phyloP scores from a whole-genome alignment of 2,888 invertebrate species.

The Melangyna quadrimaculata region DNA sequence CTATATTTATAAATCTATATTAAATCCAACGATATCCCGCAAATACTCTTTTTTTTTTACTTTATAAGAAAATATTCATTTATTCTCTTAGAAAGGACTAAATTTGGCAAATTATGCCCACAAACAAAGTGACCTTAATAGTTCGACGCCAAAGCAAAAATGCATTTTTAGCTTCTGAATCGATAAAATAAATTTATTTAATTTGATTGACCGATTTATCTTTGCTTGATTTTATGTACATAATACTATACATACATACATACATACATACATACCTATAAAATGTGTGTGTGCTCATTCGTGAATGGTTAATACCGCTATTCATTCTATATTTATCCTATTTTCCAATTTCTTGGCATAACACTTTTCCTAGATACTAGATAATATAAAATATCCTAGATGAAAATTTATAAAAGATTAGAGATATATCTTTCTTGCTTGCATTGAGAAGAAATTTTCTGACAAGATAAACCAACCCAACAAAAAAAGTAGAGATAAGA shows the following conservation, averaged over 20 bases:
- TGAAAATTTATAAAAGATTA: conserved; percentile 20
- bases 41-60: not conserved
- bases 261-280: no score
- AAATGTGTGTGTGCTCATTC: conserved; percentile 1
- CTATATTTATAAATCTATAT: not conserved
- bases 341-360: conserved; percentile 14
- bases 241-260: no score
- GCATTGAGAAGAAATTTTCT: conserved; percentile 49
- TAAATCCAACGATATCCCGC: not conserved
- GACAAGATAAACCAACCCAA: conserved; percentile 68
- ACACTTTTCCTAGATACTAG: not conserved
- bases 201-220: conserved; percentile 19
- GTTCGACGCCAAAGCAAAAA: not conserved
- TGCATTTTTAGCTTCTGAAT: not conserved
- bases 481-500: conserved; percentile 23
- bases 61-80: not conserved
- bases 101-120: conserved; percentile 2
- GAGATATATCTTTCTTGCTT: conserved; percentile 29
- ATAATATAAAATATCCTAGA: no score
- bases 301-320: conserved; percentile 22
- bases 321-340: not conserved
- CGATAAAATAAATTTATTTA: conserved; percentile 23
- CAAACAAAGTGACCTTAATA: not conserved
- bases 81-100: not conserved
- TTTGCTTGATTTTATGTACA: not conserved